Conservation (phyloP, 1,140 invertebrate genomes). For the Drosophila arizonae region DNA sequence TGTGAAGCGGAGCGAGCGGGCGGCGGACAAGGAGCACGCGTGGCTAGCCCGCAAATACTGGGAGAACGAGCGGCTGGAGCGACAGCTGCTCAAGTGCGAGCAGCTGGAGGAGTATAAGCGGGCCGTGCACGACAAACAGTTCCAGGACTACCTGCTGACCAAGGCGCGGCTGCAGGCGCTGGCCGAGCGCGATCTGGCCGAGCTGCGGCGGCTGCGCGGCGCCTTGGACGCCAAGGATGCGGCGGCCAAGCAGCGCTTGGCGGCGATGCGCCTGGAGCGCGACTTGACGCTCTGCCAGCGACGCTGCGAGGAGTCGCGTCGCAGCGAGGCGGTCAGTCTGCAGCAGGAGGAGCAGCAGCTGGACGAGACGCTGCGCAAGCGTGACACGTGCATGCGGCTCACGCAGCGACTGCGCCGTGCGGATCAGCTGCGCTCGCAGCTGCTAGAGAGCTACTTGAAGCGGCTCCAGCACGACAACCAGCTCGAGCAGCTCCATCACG, state of each 20-base stretch:
- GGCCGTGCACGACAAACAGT: conserved; percentile 77
- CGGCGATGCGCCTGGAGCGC: conserved; percentile 61
- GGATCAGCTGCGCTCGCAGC: conserved; percentile 61
- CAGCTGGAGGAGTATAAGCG: conserved; percentile 79
- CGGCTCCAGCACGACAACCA: conserved; percentile 78
- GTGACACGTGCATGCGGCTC: conserved; percentile 67
- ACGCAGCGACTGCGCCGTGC: conserved; percentile 70
- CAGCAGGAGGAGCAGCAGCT: conserved; percentile 76
- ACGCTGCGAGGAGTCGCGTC: conserved; percentile 65
- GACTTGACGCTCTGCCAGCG: conserved; percentile 63
- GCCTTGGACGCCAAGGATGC: conserved; percentile 69
- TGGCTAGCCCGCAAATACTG: conserved; percentile 80
- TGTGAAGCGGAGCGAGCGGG: conserved; percentile 69
- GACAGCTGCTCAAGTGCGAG: conserved; percentile 71
- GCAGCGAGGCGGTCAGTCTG: conserved; percentile 66
- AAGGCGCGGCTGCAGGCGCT: conserved; percentile 70
- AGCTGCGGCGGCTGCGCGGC: conserved; percentile 62
- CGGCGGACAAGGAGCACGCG: conserved; percentile 74
- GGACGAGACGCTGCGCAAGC: conserved; percentile 66
- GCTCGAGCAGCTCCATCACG: conserved; percentile 75
- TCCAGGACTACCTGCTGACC: conserved; percentile 73
- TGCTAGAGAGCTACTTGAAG: conserved; percentile 65
- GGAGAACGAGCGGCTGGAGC: conserved; percentile 78
- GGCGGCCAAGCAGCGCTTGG: conserved; percentile 60
- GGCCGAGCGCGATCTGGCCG: conserved; percentile 66